Evolutionary conservation across 2,797 vertebrate species (phyloP).

Genomic region (Micrastur ruficollis): DNA sequence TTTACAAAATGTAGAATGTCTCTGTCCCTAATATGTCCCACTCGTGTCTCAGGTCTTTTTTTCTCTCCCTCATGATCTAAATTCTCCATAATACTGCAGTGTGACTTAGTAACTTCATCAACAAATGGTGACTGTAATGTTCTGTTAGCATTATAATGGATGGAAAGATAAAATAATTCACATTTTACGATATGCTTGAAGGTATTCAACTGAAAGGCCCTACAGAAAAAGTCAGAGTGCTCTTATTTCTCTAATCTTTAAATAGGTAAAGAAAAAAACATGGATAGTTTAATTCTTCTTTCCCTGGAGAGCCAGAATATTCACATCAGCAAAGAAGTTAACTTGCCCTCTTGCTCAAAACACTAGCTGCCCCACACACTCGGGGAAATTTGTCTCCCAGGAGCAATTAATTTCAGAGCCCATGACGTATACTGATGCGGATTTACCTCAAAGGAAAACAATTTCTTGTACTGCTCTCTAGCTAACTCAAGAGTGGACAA

Average conservation of each 20-base stretch:
- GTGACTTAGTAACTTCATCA: background rate
- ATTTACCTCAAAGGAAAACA: constrained; percentile 10
- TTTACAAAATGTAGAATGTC: background rate
- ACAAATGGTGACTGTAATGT: background rate
- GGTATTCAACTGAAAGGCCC: background rate
- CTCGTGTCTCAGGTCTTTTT: background rate
- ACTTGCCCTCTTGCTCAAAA: background rate
- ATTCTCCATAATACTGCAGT: background rate
- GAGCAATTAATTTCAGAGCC: background rate
- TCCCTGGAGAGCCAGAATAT: background rate
- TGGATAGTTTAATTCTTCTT: background rate
- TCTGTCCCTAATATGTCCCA: background rate
- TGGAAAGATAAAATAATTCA: background rate
- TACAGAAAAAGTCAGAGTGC: background rate
- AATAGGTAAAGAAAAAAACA: background rate
- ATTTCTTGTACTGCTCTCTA: background rate
- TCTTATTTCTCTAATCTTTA: background rate
- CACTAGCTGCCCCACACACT: background rate
- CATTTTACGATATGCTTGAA: background rate
- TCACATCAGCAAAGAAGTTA: background rate
- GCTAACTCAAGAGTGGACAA: background rate
- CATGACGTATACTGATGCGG: background rate
- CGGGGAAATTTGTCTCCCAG: background rate
- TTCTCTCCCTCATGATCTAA: background rate
- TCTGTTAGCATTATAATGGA: background rate